Evolutionary conservation across 2,113 vertebrate genomes (phyloP), one percentile per base, ranked within the genome.

Genomic region (Notothenia coriiceps): DNA sequence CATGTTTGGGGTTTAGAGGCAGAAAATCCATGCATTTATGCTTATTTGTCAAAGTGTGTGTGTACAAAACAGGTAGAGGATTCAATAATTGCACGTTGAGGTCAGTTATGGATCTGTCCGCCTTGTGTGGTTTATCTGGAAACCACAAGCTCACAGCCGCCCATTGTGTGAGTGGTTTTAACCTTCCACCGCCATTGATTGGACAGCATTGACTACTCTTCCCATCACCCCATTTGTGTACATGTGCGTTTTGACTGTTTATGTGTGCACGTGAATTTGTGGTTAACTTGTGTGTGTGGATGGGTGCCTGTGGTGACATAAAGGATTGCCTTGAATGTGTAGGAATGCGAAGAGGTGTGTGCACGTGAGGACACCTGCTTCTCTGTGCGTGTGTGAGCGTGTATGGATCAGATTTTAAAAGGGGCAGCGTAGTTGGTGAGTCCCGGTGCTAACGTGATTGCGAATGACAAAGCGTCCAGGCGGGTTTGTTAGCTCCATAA

Each of bases 401-500:
- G 82, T 91, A 71, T 92, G 90, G 91, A 91, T 94, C 89, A 71
- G 90, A 80, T 94, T 92, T 93, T 83, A 82, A 92, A 94, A 84
- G 91, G 78, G 83, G 75, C 86, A 86, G 91, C 83, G 66, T 92
- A 70, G 85, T 90, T 62, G 78, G 90, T 63, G 83, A 92, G 93
- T 92, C 92, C 88, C 80, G 72, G 92, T 90, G 93, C 91, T 95
- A 95, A 95, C 94, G 86, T 94, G 94, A 95, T 95, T 95, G 95
- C 87, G 85, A 95, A 95, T 95, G 94, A 95, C 95, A 95, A 94
- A 94, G 94, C 92, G 93, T 95, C 94, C 93, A 91, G 88, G 91
- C 87, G 93, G 94, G 95, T 95, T 95, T 95, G 94, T 95, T 95
- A 95, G 94, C 89, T 93, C 92, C 94, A 93, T 95, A 95, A 95